Evolutionary conservation across 2,888 invertebrate genomes (phyloP).

Genomic region (Dicyrtomina minuta): DNA sequence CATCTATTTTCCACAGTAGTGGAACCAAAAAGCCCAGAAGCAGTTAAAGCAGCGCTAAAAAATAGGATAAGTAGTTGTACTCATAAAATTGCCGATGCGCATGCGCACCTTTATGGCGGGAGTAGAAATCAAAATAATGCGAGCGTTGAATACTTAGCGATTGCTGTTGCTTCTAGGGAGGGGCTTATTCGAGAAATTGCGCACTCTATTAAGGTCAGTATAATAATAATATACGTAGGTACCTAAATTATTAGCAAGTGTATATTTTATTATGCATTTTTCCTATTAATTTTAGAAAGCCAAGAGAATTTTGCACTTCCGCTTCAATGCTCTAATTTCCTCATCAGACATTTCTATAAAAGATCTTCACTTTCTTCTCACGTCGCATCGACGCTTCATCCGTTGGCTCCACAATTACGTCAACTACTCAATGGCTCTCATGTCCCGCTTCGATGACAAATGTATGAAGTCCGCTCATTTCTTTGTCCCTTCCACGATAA

Average conservation of each 20-base stretch:
- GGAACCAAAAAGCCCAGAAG: too few relatives aligned
- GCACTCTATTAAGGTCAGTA: conserved; percentile 25
- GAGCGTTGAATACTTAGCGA: conserved; percentile 21
- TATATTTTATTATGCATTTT: neutral
- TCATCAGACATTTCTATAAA: conserved; percentile 19
- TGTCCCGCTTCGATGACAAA: conserved; percentile 23
- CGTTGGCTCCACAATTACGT: conserved; percentile 32
- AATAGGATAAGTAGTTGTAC: too few relatives aligned
- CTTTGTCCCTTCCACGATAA: conserved; percentile 16
- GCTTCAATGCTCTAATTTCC: conserved; percentile 19
- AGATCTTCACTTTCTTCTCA: conserved; percentile 29
- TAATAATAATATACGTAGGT: neutral
- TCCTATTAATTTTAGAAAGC: conserved; percentile 22
- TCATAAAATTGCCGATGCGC: too few relatives aligned
- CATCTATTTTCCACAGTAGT: neutral
- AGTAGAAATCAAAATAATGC: too few relatives aligned
- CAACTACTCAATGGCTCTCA: conserved; percentile 18
- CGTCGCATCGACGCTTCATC: conserved; percentile 27
- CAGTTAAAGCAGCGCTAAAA: too few relatives aligned
- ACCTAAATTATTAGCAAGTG: too few relatives aligned
- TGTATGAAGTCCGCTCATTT: conserved; percentile 3
- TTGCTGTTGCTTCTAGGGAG: conserved; percentile 23
- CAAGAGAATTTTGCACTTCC: conserved; percentile 26
- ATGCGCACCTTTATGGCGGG: too few relatives aligned
- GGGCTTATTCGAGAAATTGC: conserved; percentile 28